These are phyloP conservation scores for Amiota communis DNA, from an alignment of 2,888 invertebrate species.

Conservation along the genomic window DNA sequence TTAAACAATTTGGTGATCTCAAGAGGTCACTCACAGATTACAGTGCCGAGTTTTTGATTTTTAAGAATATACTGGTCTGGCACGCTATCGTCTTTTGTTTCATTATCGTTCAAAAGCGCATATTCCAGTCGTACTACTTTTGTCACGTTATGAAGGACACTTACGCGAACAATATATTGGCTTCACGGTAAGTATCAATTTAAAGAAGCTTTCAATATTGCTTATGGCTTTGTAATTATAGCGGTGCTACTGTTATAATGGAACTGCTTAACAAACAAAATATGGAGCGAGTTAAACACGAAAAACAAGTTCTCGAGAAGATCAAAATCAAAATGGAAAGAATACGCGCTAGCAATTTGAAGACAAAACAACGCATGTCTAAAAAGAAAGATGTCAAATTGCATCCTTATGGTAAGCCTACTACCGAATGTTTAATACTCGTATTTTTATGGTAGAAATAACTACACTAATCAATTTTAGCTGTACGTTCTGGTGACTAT, in stretches of 20 bases:
- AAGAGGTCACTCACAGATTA: slow-evolving; percentile 35
- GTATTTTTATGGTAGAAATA: too few relatives aligned
- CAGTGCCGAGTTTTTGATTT: slow-evolving; percentile 68
- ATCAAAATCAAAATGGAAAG: slow-evolving; percentile 95
- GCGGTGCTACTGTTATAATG: slow-evolving; percentile 95
- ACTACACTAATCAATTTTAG: slow-evolving; percentile 73
- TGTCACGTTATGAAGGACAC: slow-evolving; percentile 96
- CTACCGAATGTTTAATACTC: too few relatives aligned
- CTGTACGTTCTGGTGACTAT: slow-evolving; percentile 97
- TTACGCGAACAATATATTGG: slow-evolving; percentile 93
- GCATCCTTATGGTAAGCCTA: slow-evolving; percentile 7
- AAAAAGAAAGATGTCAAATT: slow-evolving; percentile 13
- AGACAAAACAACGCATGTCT: slow-evolving; percentile 83
- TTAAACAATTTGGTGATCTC: slow-evolving; percentile 29
- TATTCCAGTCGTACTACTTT: slow-evolving; percentile 97
- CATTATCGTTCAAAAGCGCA: slow-evolving; percentile 89
- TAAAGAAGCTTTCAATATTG: neutral
- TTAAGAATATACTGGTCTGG: slow-evolving; percentile 83
- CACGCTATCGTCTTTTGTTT: slow-evolving; percentile 96
- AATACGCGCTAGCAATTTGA: slow-evolving; percentile 90
- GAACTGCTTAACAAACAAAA: slow-evolving; percentile 91
- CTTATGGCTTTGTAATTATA: slow-evolving; percentile 48
- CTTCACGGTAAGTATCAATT: slow-evolving; percentile 81
- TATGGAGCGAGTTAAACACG: slow-evolving; percentile 86
- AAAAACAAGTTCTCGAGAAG: slow-evolving; percentile 87